Evolutionary conservation across 2,888 invertebrate genomes (phyloP), one percentile per base, ranked within the genome.

Genomic region (Diplazon laetatorius): DNA sequence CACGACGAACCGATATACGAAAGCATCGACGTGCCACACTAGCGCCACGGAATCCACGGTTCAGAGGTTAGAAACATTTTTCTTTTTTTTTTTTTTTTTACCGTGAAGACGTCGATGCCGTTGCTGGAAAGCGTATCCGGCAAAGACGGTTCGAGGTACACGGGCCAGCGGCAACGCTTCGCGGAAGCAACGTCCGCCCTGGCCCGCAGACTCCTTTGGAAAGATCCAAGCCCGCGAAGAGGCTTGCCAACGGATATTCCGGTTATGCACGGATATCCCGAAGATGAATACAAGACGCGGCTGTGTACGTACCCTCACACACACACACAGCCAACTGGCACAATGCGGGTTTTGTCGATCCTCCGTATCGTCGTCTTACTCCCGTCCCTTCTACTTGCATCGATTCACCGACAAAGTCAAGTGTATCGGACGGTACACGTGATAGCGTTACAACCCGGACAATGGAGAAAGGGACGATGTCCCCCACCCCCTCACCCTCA

Each of bases 231-330:
- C 55, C 57, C 57, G 30, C 30, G 30, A 68, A 9, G 20, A 12
- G 10, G 59, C 68, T 76, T 79, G 78, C 60, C 78, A 75, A 72
- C 75, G 78, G 76, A 76, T 79, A 72, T 75, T 72, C 78, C 72
- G 71, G 50, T 68, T 69, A 63, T 75, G 75, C 63, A 35, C 59
- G 63, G 71, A 79, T 79, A 75, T 72, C 68, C 63, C 72, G 65
- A n/a, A 59, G 55, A 65, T 65, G 70, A 71, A 60, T 74, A 72
- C 65, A 75, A 68, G 14, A 10, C n/a, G 12, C 16, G 20, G 59
- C 66, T 71, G 37, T 57, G 62, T 57, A 42, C n/a, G n/a, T n/a
- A n/a, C n/a, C n/a, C n/a, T n/a, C n/a, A n/a, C n/a, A n/a, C n/a
- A n/a, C n/a, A 57, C 22, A 70, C 55, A 73, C 35, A 44, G 60